Base-by-base conservation (phyloP, 2,113 vertebrate genomes). In the Cyanoliseus patagonus region DNA sequence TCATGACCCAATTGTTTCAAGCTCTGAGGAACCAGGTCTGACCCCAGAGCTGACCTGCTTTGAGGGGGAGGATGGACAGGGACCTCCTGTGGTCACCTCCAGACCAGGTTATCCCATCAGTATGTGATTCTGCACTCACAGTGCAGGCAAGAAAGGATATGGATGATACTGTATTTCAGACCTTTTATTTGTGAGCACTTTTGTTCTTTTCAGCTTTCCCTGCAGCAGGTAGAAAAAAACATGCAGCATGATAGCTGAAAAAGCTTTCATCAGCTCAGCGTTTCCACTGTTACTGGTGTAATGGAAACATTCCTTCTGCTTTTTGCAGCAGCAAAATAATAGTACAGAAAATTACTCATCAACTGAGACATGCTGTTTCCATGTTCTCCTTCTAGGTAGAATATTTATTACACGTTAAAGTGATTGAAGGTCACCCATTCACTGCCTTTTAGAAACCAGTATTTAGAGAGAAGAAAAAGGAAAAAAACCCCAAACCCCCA, bases 391-490 rank as follows among this genome's bases (percentile, higher is more conserved):
- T 94, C 62, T 57, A 92, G 77, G 52, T 95, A 44, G 89, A 95
- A 92, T 95, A 96, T 91, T 95, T 94, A 89, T 88, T 91, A 92
- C 39, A 47, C 52, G 33, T 62, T 91, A 72, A 91, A 89, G 47
- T 55, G 74, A 82, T 66, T 82, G 74, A 89, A 87, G 81, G 69
- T 74, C 46, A 82, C n/a, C 17, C 8, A 18, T 92, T 93, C 62
- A 24, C 49, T 87, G 64, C 33, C 77, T 91, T 86, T 82, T 80
- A 84, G 69, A 86, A 95, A 86, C 7, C 22, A n/a, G 17, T 62
- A 46, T 35, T 51, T 11, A 79, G 39, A 78, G 51, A 44, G 61
- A 94, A 88, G 35, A 44, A 89, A 72, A 90, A 55, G 20, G 20
- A 37, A 72, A 61, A 81, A 37, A 73, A 22, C 1, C 12, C 47